Percentiles rank a stretch among this genome's conserved stretches.
phyloP scores from a whole-genome alignment of 2,888 invertebrate genomes.

The Pristionchus fissidentatus region DNA sequence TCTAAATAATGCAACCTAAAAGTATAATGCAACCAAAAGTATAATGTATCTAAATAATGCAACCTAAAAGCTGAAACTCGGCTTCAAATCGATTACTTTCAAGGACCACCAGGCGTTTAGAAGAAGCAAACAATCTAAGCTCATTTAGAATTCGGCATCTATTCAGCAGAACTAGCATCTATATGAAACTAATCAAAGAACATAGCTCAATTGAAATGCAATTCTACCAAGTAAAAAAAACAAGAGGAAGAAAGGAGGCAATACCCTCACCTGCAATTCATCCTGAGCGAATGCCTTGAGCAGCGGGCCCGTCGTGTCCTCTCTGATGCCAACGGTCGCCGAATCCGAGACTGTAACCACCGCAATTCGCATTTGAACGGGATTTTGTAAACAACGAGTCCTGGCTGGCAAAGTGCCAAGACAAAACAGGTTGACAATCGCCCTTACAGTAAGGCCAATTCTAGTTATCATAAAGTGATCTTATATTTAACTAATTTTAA shows the following conservation, averaged over 20 bases:
- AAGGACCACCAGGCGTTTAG: too few relatives aligned
- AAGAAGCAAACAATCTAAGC: too few relatives aligned
- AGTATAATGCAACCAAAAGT: too few relatives aligned
- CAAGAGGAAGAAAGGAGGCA: neutral
- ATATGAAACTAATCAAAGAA: neutral
- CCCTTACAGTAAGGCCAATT: neutral
- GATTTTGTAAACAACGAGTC: neutral
- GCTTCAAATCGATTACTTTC: too few relatives aligned
- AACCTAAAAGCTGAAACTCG: too few relatives aligned
- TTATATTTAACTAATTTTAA: neutral
- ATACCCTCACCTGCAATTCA: slow-evolving; percentile 2
- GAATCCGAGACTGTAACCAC: slow-evolving; percentile 46
- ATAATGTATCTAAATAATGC: too few relatives aligned
- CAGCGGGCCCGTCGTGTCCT: slow-evolving; percentile 34
- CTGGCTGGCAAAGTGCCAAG: neutral
- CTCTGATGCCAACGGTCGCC: slow-evolving; percentile 26
- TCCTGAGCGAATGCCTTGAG: slow-evolving; percentile 40
- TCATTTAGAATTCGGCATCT: too few relatives aligned
- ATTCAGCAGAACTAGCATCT: neutral
- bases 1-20: too few relatives aligned
- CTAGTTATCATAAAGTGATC: neutral
- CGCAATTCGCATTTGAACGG: slow-evolving; percentile 29
- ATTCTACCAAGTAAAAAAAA: neutral
- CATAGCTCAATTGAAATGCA: too few relatives aligned
- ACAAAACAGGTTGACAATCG: neutral